These are phyloP conservation scores for Limnephilus lunatus DNA, from an alignment of 2,888 invertebrate genomes.

Conservation along the genomic window DNA sequence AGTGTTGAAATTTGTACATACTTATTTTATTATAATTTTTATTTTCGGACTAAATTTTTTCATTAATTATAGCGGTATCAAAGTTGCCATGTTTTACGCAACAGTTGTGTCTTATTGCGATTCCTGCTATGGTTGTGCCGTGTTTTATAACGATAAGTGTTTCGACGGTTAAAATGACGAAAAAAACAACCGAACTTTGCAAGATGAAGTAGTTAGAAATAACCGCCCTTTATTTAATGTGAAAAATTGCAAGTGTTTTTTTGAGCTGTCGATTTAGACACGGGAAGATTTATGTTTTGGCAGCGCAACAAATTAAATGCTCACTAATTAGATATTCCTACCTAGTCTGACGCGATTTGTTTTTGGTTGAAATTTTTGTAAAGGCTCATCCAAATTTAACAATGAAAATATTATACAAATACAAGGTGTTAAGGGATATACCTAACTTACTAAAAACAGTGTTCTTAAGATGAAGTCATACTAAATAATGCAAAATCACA, in stretches of 20 bases:
- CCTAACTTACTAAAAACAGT: no score
- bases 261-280: neutral
- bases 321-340: neutral
- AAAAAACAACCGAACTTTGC: neutral
- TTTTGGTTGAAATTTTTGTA: neutral
- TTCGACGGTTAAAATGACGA: constrained; percentile 8
- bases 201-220: neutral
- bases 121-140: neutral
- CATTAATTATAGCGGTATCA: neutral
- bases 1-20: no score
- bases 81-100: neutral
- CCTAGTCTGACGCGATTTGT: neutral
- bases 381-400: neutral
- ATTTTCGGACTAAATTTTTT: neutral
- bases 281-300: neutral
- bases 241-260: neutral
- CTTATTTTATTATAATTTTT: neutral
- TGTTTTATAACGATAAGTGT: constrained; percentile 14
- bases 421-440: no score
- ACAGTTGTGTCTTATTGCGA: neutral
- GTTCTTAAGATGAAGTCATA: no score
- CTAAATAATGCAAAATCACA: no score
- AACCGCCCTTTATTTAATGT: neutral
- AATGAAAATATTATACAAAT: no score
- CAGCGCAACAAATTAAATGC: neutral